Percentiles rank a stretch among this genome's conserved stretches.
Evolutionary conservation across 2,113 vertebrate genomes (phyloP).

Genomic region (Hemiprocne comata): DNA sequence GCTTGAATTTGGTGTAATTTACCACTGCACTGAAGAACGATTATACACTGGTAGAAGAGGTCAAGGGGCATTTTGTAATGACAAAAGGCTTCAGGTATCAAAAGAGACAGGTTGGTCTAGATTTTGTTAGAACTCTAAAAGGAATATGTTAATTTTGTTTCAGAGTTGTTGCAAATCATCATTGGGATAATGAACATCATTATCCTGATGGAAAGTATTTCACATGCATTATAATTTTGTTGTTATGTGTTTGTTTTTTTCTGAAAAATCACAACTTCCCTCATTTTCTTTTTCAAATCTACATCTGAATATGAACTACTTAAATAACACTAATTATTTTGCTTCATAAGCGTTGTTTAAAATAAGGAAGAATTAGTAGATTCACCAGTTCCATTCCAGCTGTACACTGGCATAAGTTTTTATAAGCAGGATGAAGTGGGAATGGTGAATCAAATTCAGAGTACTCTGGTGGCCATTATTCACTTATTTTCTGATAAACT

Average conservation of each 20-base stretch:
- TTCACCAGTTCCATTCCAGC: constrained; percentile 59
- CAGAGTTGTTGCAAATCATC: constrained; percentile 61
- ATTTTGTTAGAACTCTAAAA: constrained; percentile 55
- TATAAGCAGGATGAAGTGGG: neutral
- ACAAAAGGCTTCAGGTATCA: constrained; percentile 83
- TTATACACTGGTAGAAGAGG: constrained; percentile 87
- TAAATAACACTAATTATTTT: constrained; percentile 1
- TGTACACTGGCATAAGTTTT: neutral
- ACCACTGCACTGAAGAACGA: constrained; percentile 87
- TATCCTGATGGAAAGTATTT: constrained; percentile 38
- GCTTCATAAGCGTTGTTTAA: neutral
- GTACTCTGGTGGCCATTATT: neutral
- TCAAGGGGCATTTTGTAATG: constrained; percentile 87
- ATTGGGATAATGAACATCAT: constrained; percentile 62
- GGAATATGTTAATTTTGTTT: constrained; percentile 69
- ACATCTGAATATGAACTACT: neutral
- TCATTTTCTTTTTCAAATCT: constrained; percentile 19
- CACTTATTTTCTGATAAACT: neutral
- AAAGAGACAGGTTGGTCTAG: constrained; percentile 82
- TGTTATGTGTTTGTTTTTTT: constrained; percentile 36
- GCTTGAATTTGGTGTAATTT: constrained; percentile 90
- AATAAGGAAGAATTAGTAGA: neutral
- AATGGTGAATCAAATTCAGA: constrained; percentile 42
- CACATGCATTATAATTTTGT: constrained; percentile 50
- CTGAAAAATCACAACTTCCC: constrained; percentile 22